Evolutionary conservation across 2,113 vertebrate species (phyloP), one percentile per base, ranked within the genome.

Genomic region (Callocephalon fimbriatum): DNA sequence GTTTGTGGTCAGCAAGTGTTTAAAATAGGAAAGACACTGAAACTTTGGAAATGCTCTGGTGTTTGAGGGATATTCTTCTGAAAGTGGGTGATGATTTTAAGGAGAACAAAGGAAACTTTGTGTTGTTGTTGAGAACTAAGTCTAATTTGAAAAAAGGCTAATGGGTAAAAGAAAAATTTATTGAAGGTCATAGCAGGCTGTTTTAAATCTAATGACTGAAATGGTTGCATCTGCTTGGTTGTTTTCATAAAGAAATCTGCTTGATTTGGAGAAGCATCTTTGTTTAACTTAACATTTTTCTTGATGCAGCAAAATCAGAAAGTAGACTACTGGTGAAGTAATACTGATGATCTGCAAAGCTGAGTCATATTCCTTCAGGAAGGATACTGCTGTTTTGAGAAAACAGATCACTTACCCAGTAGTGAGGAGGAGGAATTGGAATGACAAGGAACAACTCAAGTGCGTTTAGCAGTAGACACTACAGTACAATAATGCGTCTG

Each of bases 281-380:
- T 88, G 74, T 94, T 85, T 76, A 82, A 80, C 54, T 93, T 86
- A 61, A 37, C 42, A 44, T 95, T 94, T 96, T 94, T 89, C 51
- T 94, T 14, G 23, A 71, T 81, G 67, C 88, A 18, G 79, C 40
- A 7, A 75, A 90, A 93, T 90, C 22, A 63, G 51, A 83, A 96
- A 94, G 84, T 85, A 86, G 92, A 95, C 86, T 75, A 76, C 73
- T 90, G 94, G 77, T 96, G 92, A 84, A 90, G 77, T 95, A 94
- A 90, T 83, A 32, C 83, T 79, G 88, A 75, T 94, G 90, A 92
- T 97, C 95, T 97, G 96, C 96, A 97, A 96, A 98, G 93, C 95
- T 98, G 97, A 97, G 97, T 98, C 97, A 97, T 94, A 95, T 91
- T 97, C 74, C 85, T 97, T 97, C 92, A 96, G 93, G 95, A 98